A percentile compares a stretch with the other conserved stretches of the same genome.
Evolutionary conservation across 2,797 vertebrate genomes (phyloP).

Genomic region (Uromys caudimaculatus): DNA sequence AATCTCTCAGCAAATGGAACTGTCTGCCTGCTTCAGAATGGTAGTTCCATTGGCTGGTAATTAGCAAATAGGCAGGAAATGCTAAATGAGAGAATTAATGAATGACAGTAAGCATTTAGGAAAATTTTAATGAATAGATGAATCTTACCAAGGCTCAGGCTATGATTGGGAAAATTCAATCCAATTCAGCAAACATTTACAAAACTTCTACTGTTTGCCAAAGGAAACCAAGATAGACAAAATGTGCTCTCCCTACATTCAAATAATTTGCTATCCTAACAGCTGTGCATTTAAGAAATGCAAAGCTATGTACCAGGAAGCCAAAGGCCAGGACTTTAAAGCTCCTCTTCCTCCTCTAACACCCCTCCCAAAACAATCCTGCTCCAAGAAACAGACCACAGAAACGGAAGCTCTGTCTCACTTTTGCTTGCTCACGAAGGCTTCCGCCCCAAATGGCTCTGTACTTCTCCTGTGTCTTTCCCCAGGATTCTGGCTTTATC

Average conservation of each 20-base stretch:
- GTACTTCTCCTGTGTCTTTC: neutral
- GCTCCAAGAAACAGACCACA: neutral
- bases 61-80: neutral
- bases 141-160: neutral
- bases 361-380: neutral
- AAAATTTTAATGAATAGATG: conserved; percentile 31
- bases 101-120: neutral
- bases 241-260: neutral
- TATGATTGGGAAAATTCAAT: conserved; percentile 53
- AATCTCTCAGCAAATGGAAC: neutral
- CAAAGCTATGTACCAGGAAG: neutral
- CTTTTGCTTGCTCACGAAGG: neutral
- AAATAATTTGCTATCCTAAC: conserved; percentile 48
- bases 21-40: neutral
- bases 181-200: conserved; percentile 48
- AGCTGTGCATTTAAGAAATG: neutral
- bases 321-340: neutral
- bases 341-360: neutral
- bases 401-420: neutral
- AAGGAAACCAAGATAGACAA: conserved; percentile 51
- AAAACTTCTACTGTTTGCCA: conserved; percentile 59
- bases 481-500: neutral
- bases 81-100: neutral
- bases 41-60: neutral
- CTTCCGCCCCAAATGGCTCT: neutral